These are phyloP conservation scores for Drepanosiphum platanoidis DNA, from an alignment of 2,888 invertebrate species.

Conservation along the genomic window DNA sequence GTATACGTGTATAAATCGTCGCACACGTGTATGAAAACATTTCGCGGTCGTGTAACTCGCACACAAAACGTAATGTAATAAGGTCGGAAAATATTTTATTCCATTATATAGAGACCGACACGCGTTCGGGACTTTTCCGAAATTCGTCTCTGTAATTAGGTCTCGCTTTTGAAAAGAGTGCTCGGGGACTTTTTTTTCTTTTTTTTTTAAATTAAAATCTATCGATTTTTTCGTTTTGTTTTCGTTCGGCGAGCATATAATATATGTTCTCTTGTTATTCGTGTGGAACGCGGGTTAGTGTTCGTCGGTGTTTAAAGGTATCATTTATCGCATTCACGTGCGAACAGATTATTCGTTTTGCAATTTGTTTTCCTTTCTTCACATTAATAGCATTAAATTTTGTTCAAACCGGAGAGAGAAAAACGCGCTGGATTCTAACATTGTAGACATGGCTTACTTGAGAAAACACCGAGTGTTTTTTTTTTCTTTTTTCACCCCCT, in stretches of 20 bases:
- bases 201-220: constrained; percentile 4
- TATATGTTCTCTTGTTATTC: neutral
- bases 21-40: neutral
- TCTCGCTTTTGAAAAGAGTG: neutral
- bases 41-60: neutral
- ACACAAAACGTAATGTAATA: neutral
- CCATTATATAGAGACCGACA: neutral
- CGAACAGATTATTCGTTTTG: neutral
- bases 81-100: neutral
- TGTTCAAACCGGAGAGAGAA: neutral
- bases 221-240: neutral
- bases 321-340: neutral
- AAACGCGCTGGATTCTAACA: neutral
- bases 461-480: neutral
- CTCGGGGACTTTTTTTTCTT: neutral
- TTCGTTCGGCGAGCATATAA: too few species aligned
- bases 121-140: neutral
- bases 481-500: too few species aligned
- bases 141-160: neutral
- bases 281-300: neutral
- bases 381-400: neutral
- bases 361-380: neutral
- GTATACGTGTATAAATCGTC: neutral
- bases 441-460: neutral
- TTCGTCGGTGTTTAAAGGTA: neutral